Evolutionary conservation across 2,797 vertebrate genomes (phyloP), one percentile per base, ranked within the genome.

Genomic region (Parotocinclus haroldoi): DNA sequence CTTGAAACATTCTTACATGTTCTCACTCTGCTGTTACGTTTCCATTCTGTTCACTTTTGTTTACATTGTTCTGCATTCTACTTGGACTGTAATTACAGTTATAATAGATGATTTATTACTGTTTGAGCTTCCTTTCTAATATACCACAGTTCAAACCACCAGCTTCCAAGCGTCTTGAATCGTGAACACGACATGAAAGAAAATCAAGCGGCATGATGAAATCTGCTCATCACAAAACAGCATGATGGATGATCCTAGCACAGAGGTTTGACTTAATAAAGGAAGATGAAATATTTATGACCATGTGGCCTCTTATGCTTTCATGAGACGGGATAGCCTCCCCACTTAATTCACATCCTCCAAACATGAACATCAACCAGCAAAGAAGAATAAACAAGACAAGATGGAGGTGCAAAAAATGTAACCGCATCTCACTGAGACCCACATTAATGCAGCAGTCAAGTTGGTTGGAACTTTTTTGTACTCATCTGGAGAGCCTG

Each of bases 201-300:
- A 55, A 61, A 58, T 48, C 40, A 55, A 37, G 64, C 19, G 17
- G 52, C 42, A 68, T 62, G 61, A 73, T 55, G 68, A 73, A 73
- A 76, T 62, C 16, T n/a, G 46, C 53, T 52, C 45, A 58, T 58
- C 57, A 53, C 69, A 60, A 46, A 53, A 60, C 44, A 39, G 40
- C 18, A 40, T 44, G 14, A 48, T 14, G 54, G 13, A 66, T 58
- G 46, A 60, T 44, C 59, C 42, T 49, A 37, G 13, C 10, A 55
- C 45, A 48, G 42, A 17, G 40, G 63, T 66, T 44, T 54, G n/a
- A 42, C n/a, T 58, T 54, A 56, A 48, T 51, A 65, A 42, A 48
- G 42, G 18, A 49, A 66, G 54, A 70, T 70, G 36, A 74, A 76
- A 63, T 70, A 72, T 75, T 73, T 71, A 71, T 69, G 54, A 50